Evolutionary conservation across 2,797 vertebrate species (phyloP).

Genomic region (Nasua narica): DNA sequence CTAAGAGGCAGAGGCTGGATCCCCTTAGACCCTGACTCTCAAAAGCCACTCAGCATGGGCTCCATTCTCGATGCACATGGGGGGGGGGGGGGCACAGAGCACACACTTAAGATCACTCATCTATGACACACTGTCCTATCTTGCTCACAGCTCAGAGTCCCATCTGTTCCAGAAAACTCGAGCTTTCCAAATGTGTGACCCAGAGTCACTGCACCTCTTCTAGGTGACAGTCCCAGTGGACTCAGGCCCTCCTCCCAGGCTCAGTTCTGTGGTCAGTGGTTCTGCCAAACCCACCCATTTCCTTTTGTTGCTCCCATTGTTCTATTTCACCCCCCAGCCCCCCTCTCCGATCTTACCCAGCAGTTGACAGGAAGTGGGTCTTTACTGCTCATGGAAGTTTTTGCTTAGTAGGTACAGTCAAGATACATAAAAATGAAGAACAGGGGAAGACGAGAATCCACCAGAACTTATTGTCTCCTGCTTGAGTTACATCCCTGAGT

Average conservation of each 20-base stretch:
- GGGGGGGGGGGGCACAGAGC: too few species aligned
- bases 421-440: slow-evolving; percentile 55
- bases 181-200: background rate
- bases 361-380: slow-evolving; percentile 80
- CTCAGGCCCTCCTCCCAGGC: background rate
- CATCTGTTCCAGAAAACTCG: background rate
- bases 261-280: background rate
- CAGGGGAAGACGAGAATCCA: slow-evolving; percentile 23
- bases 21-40: background rate
- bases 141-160: background rate
- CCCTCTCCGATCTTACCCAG: slow-evolving; percentile 53
- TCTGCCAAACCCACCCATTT: background rate
- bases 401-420: slow-evolving; percentile 89
- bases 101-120: background rate
- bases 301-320: background rate
- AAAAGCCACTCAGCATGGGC: background rate
- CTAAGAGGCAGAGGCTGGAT: background rate
- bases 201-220: background rate
- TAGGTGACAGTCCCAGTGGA: background rate
- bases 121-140: background rate
- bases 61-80: background rate
- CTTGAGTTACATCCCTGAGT: background rate
- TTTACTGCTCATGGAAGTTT: slow-evolving; percentile 82
- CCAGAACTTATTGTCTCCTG: slow-evolving; percentile 61
- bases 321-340: background rate